Conservation (phyloP, 2,113 vertebrate species). For the Baryphthengus martii region DNA sequence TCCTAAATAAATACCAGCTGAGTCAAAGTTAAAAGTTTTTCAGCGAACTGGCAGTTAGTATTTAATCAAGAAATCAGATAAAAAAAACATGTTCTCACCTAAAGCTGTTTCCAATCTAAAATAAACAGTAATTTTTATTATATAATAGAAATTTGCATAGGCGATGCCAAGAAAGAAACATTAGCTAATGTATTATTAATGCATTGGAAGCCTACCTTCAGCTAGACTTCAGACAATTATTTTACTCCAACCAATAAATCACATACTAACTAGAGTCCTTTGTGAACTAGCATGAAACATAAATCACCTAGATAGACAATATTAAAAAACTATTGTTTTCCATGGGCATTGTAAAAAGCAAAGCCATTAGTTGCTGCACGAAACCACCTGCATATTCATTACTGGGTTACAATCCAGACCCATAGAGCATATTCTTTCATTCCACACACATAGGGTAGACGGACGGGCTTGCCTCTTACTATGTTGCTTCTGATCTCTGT, state of each 20-base stretch:
- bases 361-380: neutral
- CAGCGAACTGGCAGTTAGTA: neutral
- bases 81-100: neutral
- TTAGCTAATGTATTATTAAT: conserved; percentile 55
- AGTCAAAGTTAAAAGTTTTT: neutral
- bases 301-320: conserved; percentile 34
- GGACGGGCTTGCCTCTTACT: neutral
- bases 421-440: neutral
- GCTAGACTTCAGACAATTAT: conserved; percentile 38
- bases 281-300: conserved; percentile 45
- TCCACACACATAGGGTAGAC: neutral
- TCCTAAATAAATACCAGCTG: neutral
- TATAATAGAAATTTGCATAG: conserved; percentile 35
- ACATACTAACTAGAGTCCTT: conserved; percentile 39
- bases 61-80: neutral
- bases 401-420: neutral
- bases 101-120: conserved; percentile 28
- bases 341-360: neutral
- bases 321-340: conserved; percentile 50
- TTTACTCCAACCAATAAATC: conserved; percentile 43
- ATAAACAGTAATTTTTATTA: conserved; percentile 33
- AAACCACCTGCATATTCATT: neutral
- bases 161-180: conserved; percentile 15
- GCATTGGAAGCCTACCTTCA: conserved; percentile 28
- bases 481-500: neutral